Evolutionary conservation across 2,797 vertebrate species (phyloP), one percentile per base, ranked within the genome.

Genomic region (Anabacerthia variegaticeps): DNA sequence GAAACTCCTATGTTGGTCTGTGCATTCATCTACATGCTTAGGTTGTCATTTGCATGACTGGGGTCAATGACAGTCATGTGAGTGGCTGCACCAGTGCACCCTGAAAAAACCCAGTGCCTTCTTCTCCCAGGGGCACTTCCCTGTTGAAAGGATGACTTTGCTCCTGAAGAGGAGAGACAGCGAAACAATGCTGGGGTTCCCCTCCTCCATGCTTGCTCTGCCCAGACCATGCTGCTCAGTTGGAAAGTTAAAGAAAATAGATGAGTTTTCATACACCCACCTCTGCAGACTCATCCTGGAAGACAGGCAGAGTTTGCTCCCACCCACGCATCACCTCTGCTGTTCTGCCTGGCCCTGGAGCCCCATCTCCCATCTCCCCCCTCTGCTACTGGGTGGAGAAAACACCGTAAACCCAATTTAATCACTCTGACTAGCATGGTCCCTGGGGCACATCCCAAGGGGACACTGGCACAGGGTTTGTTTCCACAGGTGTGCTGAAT

Each of bases 181-280:
- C 12, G 43, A 76, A 55, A 81, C 0, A 7, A n/a, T 48, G 23
- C 37, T 30, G 48, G 44, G 24, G 9, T 48, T 54, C 21, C 9
- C 26, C 43, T 1, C 5, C 39, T 6, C 12, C 28, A 9, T 1
- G 3, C 27, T 48, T 72, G 8, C 79, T 90, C 69, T 41, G 44
- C 37, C 55, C 83, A 43, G 73, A 62, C 28, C 62, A 59, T 3
- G 8, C 11, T 14, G 27, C 21, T 85, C 46, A n/a, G 18, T n/a
- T 85, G 63, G 86, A 92, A 90, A 93, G 65, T 84, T 83, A 55
- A 55, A 94, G 65, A 71, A 76, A 56, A 86, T 55, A 87, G 52
- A 78, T 4, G 18, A 81, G 72, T 71, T 93, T 93, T 93, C 88
- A 69, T 84, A 84, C 92, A 44, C 83, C 84, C 92, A 91, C 94